Conservation (phyloP, 2,888 invertebrate species). For the Cephus pygmeus region DNA sequence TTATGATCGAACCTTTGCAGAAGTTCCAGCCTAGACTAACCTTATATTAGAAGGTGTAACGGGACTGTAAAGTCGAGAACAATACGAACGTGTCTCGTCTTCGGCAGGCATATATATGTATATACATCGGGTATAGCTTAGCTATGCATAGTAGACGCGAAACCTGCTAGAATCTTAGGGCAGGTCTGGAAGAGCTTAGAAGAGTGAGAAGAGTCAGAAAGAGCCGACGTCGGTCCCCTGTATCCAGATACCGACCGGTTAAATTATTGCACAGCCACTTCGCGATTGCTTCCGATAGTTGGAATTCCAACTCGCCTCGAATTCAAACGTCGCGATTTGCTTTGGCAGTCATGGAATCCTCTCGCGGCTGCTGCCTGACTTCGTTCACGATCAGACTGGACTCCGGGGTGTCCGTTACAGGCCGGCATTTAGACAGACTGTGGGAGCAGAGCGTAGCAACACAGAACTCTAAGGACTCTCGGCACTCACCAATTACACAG, state of each 20-base stretch:
- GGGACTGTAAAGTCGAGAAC: conserved; percentile 19
- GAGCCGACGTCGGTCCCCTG: conserved; percentile 16
- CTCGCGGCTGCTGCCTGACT: conserved; percentile 1
- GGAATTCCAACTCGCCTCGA: conserved; percentile 38
- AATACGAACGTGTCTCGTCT: conserved; percentile 24
- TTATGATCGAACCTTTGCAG: background rate
- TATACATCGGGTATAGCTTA: conserved; percentile 17
- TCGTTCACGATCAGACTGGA: background rate
- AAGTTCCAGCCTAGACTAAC: background rate
- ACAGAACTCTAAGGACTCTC: conserved; percentile 6
- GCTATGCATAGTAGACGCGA: background rate
- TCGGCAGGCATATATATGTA: conserved; percentile 23
- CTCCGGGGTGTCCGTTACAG: conserved; percentile 35
- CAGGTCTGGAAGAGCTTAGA: background rate
- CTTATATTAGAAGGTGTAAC: background rate
- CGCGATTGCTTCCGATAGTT: conserved; percentile 62
- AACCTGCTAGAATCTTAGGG: conserved; percentile 1
- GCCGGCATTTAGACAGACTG: conserved; percentile 42
- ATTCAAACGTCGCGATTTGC: conserved; percentile 38
- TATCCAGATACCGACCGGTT: conserved; percentile 25
- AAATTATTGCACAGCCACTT: conserved; percentile 59
- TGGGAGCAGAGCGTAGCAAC: conserved; percentile 35
- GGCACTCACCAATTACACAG: background rate
- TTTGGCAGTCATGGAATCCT: conserved; percentile 49
- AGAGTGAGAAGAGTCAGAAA: conserved; percentile 14